Conservation (phyloP, 2,113 vertebrate species). For the Callipepla californica region DNA sequence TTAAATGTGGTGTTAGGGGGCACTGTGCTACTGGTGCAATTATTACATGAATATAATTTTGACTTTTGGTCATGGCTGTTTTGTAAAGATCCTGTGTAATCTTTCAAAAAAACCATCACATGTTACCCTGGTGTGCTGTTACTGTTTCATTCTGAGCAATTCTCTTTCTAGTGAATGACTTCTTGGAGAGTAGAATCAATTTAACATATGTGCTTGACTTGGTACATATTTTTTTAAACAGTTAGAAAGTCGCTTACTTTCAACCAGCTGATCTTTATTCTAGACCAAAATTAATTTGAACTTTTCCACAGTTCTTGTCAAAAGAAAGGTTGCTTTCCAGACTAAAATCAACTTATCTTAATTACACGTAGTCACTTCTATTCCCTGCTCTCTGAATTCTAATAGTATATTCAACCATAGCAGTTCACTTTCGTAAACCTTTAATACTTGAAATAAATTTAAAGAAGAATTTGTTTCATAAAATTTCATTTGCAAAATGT, state of each 20-base stretch:
- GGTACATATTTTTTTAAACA: not conserved
- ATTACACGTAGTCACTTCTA: not conserved
- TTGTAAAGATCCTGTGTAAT: not conserved
- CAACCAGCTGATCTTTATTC: not conserved
- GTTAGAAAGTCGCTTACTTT: not conserved
- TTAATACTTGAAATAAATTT: not conserved
- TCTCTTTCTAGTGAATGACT: not conserved
- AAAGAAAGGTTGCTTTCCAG: not conserved
- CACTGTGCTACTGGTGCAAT: slow-evolving; percentile 45
- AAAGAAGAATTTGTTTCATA: not conserved
- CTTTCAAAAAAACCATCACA: too few relatives aligned
- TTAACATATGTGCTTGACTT: slow-evolving; percentile 3
- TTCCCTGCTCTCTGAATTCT: not conserved
- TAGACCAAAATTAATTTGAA: not conserved
- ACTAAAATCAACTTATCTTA: not conserved
- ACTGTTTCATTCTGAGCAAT: not conserved
- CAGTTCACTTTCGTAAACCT: not conserved
- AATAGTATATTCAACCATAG: not conserved
- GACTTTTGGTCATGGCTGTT: slow-evolving; percentile 19
- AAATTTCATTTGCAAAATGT: not conserved
- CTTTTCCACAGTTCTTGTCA: not conserved
- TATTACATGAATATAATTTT: not conserved
- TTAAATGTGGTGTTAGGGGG: slow-evolving; percentile 46
- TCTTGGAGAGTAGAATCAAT: not conserved
- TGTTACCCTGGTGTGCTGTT: not conserved